These are phyloP conservation scores for Cybosia mesomella DNA, from an alignment of 2,888 invertebrate genomes.

Conservation along the genomic window DNA sequence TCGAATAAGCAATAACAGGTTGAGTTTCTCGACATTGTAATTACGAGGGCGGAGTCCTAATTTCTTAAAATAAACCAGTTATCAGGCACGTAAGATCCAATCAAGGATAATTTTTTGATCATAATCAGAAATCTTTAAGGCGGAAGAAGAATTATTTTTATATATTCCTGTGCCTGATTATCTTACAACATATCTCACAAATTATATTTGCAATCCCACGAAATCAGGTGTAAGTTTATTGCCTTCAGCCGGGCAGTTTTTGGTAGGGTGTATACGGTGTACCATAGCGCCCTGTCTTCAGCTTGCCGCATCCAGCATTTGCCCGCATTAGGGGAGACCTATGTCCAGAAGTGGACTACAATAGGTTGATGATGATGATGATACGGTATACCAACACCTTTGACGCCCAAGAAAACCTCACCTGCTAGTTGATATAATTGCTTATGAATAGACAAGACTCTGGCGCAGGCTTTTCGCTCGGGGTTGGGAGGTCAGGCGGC, in stretches of 20 bases:
- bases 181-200: neutral
- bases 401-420: too few species aligned
- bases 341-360: too few species aligned
- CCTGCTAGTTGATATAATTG: too few species aligned
- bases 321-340: too few species aligned
- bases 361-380: too few species aligned
- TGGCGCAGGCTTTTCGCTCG: too few species aligned
- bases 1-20: neutral
- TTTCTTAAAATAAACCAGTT: slow-evolving; percentile 21
- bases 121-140: neutral
- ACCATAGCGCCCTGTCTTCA: too few species aligned
- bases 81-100: slow-evolving; percentile 21
- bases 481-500: too few species aligned
- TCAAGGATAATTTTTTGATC: slow-evolving; percentile 30
- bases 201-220: neutral
- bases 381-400: too few species aligned
- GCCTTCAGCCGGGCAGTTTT: neutral
- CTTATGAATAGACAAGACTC: too few species aligned
- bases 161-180: neutral
- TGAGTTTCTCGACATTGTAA: neutral
- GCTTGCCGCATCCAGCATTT: too few species aligned
- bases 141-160: neutral
- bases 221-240: neutral
- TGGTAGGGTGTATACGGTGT: neutral
- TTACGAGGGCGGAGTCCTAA: slow-evolving; percentile 1